phyloP scores from a whole-genome alignment of 2,113 vertebrate genomes.

The Pseudorectes ferrugineus region DNA sequence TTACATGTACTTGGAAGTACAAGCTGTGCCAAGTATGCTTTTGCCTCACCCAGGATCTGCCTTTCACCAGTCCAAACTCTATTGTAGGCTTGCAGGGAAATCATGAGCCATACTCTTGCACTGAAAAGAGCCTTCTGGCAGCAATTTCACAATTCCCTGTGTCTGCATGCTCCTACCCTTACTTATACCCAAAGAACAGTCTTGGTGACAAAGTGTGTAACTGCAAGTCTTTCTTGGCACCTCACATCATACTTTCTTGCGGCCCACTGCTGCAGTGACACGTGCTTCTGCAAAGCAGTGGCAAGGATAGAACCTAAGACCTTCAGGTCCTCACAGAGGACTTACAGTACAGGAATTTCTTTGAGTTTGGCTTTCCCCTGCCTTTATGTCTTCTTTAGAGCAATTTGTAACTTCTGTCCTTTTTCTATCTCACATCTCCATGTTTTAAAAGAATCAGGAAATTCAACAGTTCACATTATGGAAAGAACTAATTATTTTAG shows the following conservation, averaged over 20 bases:
- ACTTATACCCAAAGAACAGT: not conserved
- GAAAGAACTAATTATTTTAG: not conserved
- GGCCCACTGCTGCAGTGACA: not conserved
- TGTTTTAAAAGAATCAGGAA: not conserved
- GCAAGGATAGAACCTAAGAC: not conserved
- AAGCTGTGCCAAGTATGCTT: not conserved
- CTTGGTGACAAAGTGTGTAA: not conserved
- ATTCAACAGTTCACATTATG: not conserved
- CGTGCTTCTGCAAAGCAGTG: not conserved
- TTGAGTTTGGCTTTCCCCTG: not conserved
- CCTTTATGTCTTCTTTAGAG: not conserved
- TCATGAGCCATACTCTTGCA: not conserved
- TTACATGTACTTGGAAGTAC: accelerated
- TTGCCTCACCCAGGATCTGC: not conserved
- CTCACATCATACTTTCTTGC: not conserved
- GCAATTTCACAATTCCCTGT: not conserved
- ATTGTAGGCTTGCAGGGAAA: not conserved
- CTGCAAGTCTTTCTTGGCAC: not conserved
- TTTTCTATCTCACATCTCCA: not conserved
- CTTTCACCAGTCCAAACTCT: not conserved
- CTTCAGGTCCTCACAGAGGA: not conserved
- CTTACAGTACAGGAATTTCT: not conserved
- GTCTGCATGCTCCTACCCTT: not conserved
- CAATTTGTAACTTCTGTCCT: not conserved
- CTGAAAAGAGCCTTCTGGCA: not conserved